A percentile compares a stretch with the other conserved stretches of the same genome.
These are phyloP conservation scores for Heliangelus exortis DNA, from an alignment of 2,797 vertebrate genomes.

Conservation along the genomic window DNA sequence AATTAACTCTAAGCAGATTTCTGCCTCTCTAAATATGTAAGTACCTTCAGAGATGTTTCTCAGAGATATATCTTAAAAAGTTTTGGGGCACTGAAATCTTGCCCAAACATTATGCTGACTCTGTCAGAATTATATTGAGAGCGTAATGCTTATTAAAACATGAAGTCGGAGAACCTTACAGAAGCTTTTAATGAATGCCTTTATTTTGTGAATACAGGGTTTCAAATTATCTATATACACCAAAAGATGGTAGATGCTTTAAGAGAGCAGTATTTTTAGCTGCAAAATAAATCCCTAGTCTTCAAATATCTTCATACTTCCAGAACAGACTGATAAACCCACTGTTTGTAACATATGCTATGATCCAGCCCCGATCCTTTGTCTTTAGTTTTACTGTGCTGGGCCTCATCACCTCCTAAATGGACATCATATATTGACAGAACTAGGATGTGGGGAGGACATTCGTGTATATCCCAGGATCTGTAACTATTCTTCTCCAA, in stretches of 20 bases:
- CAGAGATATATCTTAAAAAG: background rate
- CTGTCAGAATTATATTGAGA: background rate
- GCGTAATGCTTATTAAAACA: background rate
- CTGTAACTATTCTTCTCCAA: background rate
- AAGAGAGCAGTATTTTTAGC: background rate
- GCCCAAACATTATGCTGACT: background rate
- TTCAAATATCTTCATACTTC: background rate
- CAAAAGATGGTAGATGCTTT: background rate
- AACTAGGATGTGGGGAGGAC: too few species aligned
- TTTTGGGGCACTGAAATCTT: background rate
- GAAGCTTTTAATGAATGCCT: background rate
- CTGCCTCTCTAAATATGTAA: background rate
- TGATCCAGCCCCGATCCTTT: background rate
- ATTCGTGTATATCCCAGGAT: background rate
- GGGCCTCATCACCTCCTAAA: background rate
- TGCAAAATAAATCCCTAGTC: background rate
- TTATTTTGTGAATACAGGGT: background rate
- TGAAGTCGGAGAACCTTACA: background rate
- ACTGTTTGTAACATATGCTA: background rate
- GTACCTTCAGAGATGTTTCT: background rate
- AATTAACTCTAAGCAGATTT: background rate
- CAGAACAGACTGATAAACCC: background rate
- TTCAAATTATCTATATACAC: background rate
- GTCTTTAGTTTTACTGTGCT: background rate
- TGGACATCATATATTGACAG: background rate